Evolutionary conservation across 2,888 invertebrate species (phyloP).

Genomic region (Ochropleura leucogaster): DNA sequence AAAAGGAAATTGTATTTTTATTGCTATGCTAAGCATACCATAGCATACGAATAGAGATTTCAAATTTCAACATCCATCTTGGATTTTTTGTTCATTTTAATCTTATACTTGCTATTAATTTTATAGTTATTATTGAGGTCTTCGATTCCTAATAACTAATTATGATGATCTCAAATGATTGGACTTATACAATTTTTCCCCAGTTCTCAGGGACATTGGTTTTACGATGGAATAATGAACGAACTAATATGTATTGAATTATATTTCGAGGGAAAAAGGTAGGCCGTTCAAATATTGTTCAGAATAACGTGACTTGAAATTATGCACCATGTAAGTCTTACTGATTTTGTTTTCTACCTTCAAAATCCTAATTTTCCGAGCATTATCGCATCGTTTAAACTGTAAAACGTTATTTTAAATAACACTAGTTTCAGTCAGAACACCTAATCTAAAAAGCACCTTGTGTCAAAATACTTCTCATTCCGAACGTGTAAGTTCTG

Average conservation of each 20-base stretch:
- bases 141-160: slow-evolving; percentile 57
- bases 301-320: background rate
- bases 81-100: slow-evolving; percentile 55
- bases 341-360: background rate
- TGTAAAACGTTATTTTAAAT: background rate
- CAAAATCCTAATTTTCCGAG: background rate
- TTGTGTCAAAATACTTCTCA: background rate
- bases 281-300: background rate
- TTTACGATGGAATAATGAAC: slow-evolving; percentile 41
- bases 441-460: background rate
- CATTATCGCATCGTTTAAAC: background rate
- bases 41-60: slow-evolving; percentile 70
- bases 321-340: background rate
- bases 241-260: slow-evolving; percentile 4
- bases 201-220: slow-evolving; percentile 37
- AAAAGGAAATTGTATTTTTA: slow-evolving; percentile 78
- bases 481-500: background rate
- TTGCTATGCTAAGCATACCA: slow-evolving; percentile 63
- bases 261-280: background rate
- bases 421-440: background rate
- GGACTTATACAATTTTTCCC: slow-evolving; percentile 19
- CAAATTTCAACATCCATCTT: slow-evolving; percentile 62
- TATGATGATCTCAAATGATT: slow-evolving; percentile 45
- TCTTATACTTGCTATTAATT: slow-evolving; percentile 61
- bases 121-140: slow-evolving; percentile 63